These are phyloP conservation scores for Polylopha cassiicola DNA, from an alignment of 2,888 invertebrate species.

Conservation along the genomic window DNA sequence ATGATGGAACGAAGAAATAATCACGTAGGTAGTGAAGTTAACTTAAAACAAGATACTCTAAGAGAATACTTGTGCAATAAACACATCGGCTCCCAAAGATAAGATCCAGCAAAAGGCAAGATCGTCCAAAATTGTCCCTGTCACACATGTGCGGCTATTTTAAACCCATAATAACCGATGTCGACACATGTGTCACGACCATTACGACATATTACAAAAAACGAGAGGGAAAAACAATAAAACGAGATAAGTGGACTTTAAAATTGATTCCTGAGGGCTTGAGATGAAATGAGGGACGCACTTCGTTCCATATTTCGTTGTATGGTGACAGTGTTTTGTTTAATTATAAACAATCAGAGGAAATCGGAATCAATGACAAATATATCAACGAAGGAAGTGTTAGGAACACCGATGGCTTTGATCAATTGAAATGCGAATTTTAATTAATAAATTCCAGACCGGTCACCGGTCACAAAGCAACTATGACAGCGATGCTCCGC, in stretches of 20 bases:
- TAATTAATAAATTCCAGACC: constrained; percentile 56
- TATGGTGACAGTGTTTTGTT: too few relatives aligned
- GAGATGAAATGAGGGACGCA: not conserved
- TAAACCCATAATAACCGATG: constrained; percentile 75
- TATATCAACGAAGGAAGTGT: constrained; percentile 14
- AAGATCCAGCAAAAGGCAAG: constrained; percentile 35
- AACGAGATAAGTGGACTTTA: constrained; percentile 59
- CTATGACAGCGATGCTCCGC: constrained; percentile 52
- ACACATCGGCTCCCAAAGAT: constrained; percentile 21
- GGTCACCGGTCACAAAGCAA: constrained; percentile 54
- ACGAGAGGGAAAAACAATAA: constrained; percentile 72
- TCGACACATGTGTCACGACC: constrained; percentile 73
- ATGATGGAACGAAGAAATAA: too few relatives aligned
- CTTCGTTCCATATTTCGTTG: not conserved
- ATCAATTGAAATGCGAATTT: constrained; percentile 46
- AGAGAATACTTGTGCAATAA: too few relatives aligned
- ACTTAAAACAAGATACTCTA: too few relatives aligned
- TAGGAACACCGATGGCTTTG: constrained; percentile 26
- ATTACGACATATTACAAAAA: constrained; percentile 78
- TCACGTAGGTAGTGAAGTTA: too few relatives aligned
- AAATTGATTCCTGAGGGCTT: constrained; percentile 42
- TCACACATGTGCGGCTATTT: constrained; percentile 67
- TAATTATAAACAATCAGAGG: too few relatives aligned
- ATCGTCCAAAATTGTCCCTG: constrained; percentile 57
- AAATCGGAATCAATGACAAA: too few relatives aligned